Evolutionary conservation across 2,888 invertebrate species (phyloP).

Genomic region (Cataglyphis cursor): DNA sequence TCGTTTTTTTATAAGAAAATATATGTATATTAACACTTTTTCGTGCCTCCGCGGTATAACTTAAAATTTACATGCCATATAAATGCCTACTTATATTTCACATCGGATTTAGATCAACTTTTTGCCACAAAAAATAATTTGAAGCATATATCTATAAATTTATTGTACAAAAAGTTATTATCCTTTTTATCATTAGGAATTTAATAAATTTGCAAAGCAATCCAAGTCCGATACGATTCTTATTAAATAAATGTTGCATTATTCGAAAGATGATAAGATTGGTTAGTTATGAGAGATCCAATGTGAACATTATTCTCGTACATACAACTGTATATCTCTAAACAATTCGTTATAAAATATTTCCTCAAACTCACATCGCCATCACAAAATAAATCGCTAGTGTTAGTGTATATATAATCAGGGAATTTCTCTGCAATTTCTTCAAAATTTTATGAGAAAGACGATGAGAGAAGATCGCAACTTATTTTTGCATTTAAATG

Average conservation of each 20-base stretch:
- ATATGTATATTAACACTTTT: conserved; percentile 65
- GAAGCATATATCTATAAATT: neutral
- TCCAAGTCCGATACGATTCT: neutral
- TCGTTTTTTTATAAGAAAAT: conserved; percentile 64
- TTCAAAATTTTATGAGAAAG: conserved; percentile 11
- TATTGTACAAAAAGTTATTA: neutral
- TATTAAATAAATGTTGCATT: neutral
- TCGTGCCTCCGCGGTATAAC: conserved; percentile 79
- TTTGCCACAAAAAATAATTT: neutral
- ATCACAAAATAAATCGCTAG: conserved; percentile 37
- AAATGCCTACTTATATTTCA: conserved; percentile 70
- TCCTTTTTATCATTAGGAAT: neutral
- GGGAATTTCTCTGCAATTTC: conserved; percentile 19
- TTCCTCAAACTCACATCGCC: conserved; percentile 47
- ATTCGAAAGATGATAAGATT: neutral
- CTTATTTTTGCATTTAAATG: neutral
- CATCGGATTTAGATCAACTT: conserved; percentile 57
- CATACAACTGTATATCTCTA: conserved; percentile 63
- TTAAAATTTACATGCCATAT: conserved; percentile 80
- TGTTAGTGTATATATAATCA: conserved; percentile 8
- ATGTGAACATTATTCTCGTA: conserved; percentile 49
- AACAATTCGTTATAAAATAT: conserved; percentile 33
- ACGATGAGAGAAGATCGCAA: neutral
- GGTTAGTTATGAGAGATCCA: conserved; percentile 36
- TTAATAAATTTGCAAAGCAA: neutral